Evolutionary conservation across 2,797 vertebrate species (phyloP), one percentile per base, ranked within the genome.

Genomic region (Pygocentrus nattereri): DNA sequence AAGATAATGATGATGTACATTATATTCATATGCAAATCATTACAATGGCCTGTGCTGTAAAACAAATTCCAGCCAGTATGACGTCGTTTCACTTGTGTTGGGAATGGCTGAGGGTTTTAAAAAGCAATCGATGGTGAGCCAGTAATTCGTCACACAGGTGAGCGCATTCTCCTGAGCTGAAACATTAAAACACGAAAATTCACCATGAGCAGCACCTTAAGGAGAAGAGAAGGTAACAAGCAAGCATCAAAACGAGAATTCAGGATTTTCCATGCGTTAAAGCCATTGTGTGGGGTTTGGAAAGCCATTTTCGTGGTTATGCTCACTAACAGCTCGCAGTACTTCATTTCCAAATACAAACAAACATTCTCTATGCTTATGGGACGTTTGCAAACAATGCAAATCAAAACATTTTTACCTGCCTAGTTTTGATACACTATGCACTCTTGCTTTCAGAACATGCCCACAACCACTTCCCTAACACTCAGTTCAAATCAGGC

Each of bases 91-190:
- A 10, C 0, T 38, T 44, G 10, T 41, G 13, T 11, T 1, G 0
- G 65, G n/a, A 54, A 82, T 25, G n/a, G 5, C 72, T n/a, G 58
- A 79, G 82, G 87, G 74, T 50, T 85, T 88, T 41, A 92, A 52
- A 41, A 59, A 41, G 80, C 93, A 94, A 0, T n/a, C 80, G 49
- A 94, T 19, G 1, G 38, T 85, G 0, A 21, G 0, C 68, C 11
- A 12, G 15, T 89, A 94, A 75, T 86, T 75, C 2, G 21, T 88
- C 50, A 85, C 52, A 83, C 93, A 94, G 3, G 10, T 58, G 49
- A 62, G 4, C 21, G 73, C 7, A 56, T 50, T 58, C 47, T 6
- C 84, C 85, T 5, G 15, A 64, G 19, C 87, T 88, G 84, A 59
- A 78, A 85, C 44, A 34, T n/a, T 8, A 25, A n/a, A 71, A 84